Percentiles rank a stretch among this genome's conserved stretches.
Evolutionary conservation across 2,888 invertebrate species (phyloP).

Genomic region (Sarcophaga subvicina): DNA sequence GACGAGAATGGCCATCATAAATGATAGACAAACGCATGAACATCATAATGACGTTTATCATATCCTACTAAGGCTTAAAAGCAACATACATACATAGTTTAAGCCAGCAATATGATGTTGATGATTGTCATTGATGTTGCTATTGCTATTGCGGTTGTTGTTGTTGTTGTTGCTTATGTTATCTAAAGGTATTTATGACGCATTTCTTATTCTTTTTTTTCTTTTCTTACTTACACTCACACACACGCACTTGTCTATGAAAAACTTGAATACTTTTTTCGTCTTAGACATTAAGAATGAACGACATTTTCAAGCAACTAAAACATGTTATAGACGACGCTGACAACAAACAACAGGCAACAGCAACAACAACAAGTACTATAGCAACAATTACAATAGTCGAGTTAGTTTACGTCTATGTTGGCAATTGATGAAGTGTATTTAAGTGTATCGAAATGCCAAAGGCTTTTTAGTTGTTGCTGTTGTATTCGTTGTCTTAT

Average conservation of each 20-base stretch:
- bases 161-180: constrained; percentile 36
- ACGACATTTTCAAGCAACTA: constrained; percentile 61
- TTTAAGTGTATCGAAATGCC: constrained; percentile 70
- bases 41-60: constrained; percentile 50
- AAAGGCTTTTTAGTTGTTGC: constrained; percentile 55
- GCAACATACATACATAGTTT: not conserved
- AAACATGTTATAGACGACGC: constrained; percentile 59
- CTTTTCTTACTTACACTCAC: constrained; percentile 8
- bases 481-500: constrained; percentile 21
- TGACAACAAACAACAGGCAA: constrained; percentile 18
- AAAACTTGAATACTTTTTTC: not conserved
- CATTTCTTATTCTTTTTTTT: constrained; percentile 58
- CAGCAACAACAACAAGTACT: too few relatives aligned
- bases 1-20: constrained; percentile 43
- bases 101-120: constrained; percentile 4
- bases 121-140: constrained; percentile 1
- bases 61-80: not conserved
- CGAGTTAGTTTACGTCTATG: constrained; percentile 50
- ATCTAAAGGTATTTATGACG: constrained; percentile 67
- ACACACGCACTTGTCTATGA: constrained; percentile 7
- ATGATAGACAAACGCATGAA: constrained; percentile 51
- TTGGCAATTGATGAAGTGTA: constrained; percentile 69
- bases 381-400: not conserved
- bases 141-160: constrained; percentile 38
- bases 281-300: constrained; percentile 15